Evolutionary conservation across 2,888 invertebrate genomes (phyloP).

Genomic region (Scrobipalpa atriplicella): DNA sequence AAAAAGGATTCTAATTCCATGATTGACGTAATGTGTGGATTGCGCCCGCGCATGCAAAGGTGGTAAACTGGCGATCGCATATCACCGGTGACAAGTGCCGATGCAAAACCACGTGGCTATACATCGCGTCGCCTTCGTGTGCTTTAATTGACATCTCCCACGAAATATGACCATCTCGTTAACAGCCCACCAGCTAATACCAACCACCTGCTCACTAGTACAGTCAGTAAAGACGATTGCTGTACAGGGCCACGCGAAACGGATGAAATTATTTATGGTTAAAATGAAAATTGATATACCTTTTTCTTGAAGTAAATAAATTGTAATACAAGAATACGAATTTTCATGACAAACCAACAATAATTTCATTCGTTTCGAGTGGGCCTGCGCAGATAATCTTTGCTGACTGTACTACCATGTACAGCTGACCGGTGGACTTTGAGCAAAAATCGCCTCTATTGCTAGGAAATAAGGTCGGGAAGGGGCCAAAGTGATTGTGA

Average conservation of each 20-base stretch:
- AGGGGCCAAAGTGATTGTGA: neutral
- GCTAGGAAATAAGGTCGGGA: neutral
- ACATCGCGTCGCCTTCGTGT: neutral
- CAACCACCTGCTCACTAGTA: neutral
- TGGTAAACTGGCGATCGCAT: neutral
- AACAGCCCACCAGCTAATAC: neutral
- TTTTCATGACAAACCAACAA: no score
- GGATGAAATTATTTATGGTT: neutral
- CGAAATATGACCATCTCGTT: slow-evolving; percentile 8
- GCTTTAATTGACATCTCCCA: slow-evolving; percentile 3
- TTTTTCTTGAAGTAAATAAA: neutral
- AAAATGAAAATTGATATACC: no score
- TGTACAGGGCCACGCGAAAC: neutral
- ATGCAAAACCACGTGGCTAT: slow-evolving; percentile 8
- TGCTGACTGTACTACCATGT: no score
- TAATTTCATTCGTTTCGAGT: no score
- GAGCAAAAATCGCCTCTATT: neutral
- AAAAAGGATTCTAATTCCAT: neutral
- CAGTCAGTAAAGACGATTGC: no score
- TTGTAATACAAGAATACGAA: no score
- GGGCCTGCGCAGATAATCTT: no score
- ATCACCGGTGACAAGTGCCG: neutral
- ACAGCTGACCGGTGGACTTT: neutral
- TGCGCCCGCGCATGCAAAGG: neutral
- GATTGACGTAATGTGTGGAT: neutral